Evolutionary conservation across 2,113 vertebrate genomes (phyloP).

Genomic region (Podocnemis expansa): DNA sequence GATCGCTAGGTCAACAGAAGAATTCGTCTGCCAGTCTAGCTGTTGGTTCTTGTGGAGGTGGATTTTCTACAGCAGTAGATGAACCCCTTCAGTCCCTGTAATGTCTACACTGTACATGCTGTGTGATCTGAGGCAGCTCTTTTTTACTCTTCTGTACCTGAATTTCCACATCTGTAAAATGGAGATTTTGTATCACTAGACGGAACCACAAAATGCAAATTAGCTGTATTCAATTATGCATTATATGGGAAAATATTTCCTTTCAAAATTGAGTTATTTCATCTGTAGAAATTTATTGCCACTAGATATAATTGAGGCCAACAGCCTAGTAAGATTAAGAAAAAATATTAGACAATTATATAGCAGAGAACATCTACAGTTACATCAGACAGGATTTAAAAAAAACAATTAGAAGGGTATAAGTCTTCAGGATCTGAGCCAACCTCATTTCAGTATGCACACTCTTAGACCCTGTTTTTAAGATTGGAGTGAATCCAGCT

Average conservation of each 20-base stretch:
- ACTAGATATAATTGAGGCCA: neutral
- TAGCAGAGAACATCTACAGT: neutral
- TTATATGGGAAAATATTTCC: neutral
- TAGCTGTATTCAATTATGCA: fast-evolving
- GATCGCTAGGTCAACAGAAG: neutral
- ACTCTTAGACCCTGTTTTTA: neutral
- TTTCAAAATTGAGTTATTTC: neutral
- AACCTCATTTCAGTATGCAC: neutral
- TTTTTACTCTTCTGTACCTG: neutral
- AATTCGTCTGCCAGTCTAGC: neutral
- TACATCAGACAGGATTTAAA: neutral
- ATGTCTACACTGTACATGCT: too few species aligned
- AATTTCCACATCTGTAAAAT: neutral
- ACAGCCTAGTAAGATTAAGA: fast-evolving
- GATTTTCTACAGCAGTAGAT: neutral
- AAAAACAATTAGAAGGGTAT: neutral
- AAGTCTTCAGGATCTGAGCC: neutral
- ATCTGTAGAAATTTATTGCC: neutral
- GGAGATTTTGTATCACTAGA: neutral
- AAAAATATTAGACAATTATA: neutral
- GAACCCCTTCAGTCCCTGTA: neutral
- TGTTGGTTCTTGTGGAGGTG: neutral
- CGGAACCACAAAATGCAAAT: fast-evolving
- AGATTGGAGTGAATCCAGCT: neutral
- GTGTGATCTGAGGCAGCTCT: neutral